Conservation (phyloP, 2,888 invertebrate species). For the Dryomyza anilis region DNA sequence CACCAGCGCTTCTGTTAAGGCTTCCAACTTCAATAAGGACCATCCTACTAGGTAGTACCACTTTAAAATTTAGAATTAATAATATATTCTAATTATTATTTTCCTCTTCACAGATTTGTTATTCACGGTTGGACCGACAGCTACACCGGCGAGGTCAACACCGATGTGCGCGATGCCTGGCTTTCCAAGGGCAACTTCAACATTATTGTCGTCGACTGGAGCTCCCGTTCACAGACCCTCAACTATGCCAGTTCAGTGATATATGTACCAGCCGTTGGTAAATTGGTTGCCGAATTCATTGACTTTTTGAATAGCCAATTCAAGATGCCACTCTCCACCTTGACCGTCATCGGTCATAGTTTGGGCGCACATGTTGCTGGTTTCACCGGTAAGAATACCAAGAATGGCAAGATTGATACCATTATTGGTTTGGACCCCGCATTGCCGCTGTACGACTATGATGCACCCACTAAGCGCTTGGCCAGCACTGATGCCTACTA, state of each 20-base stretch:
- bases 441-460: conserved; percentile 40
- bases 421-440: conserved; percentile 60
- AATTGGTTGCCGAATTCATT: conserved; percentile 41
- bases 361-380: conserved; percentile 67
- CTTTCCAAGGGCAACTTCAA: conserved; percentile 64
- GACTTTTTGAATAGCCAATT: conserved; percentile 60
- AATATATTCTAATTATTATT: background rate
- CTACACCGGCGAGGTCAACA: conserved; percentile 54
- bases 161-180: conserved; percentile 55
- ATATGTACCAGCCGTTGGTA: conserved; percentile 41
- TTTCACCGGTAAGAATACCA: conserved; percentile 65
- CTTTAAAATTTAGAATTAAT: background rate
- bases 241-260: conserved; percentile 64
- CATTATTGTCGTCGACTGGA: conserved; percentile 67
- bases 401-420: conserved; percentile 63
- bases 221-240: conserved; percentile 62
- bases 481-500: conserved; percentile 43
- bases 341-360: conserved; percentile 65
- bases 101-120: conserved; percentile 42
- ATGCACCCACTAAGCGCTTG: conserved; percentile 41
- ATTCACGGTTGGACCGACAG: conserved; percentile 66
- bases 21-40: conserved; percentile 37
- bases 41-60: conserved; percentile 40
- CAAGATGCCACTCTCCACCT: conserved; percentile 60
- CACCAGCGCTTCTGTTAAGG: conserved; percentile 28